Conservation (phyloP, 2,797 vertebrate genomes). For the Hapalemur alaotrensis region DNA sequence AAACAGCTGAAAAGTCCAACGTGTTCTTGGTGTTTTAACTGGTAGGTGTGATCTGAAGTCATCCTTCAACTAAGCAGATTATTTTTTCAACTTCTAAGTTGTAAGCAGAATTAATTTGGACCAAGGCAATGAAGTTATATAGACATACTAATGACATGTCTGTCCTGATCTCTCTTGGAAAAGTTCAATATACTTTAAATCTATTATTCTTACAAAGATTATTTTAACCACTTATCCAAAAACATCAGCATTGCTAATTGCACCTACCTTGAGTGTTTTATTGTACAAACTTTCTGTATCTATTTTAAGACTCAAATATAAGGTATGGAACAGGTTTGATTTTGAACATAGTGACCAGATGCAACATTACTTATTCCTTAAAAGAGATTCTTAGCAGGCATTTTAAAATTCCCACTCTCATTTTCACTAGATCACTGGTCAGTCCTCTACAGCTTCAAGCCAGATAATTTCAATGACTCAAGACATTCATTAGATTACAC, state of each 20-base stretch:
- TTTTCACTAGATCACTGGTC: neutral
- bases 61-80: neutral
- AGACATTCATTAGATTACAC: neutral
- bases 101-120: neutral
- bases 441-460: neutral
- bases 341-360: conserved; percentile 11
- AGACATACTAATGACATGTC: neutral
- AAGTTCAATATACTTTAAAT: neutral
- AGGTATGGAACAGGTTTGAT: neutral
- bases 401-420: neutral
- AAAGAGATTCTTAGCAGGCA: neutral
- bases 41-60: neutral
- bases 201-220: neutral
- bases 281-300: neutral
- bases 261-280: neutral
- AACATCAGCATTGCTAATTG: neutral
- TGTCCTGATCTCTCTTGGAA: neutral
- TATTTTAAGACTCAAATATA: conserved; percentile 45
- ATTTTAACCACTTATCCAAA: conserved; percentile 20
- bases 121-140: neutral
- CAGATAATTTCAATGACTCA: conserved; percentile 16
- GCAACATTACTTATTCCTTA: conserved; percentile 25
- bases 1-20: neutral
- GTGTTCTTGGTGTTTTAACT: neutral
- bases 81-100: conserved; percentile 28